These are phyloP conservation scores for Oncorhynchus gorbuscha DNA, from an alignment of 2,113 vertebrate genomes.

Conservation along the genomic window DNA sequence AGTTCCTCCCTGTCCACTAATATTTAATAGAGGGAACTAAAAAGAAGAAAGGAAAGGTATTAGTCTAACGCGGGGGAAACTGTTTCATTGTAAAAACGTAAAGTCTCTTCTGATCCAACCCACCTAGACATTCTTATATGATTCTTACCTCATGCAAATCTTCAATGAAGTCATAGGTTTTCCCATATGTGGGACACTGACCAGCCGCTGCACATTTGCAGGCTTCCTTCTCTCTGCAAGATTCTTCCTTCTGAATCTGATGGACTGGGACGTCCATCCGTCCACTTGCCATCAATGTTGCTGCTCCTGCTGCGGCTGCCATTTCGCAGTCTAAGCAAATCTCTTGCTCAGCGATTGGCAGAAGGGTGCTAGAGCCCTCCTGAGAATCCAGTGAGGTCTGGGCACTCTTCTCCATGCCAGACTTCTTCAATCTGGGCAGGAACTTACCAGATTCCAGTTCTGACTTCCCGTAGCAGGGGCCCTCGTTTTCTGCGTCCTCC, in stretches of 20 bases:
- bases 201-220: slow-evolving; percentile 79
- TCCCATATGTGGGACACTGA: slow-evolving; percentile 80
- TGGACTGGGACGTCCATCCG: slow-evolving; percentile 66
- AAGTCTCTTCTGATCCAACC: neutral
- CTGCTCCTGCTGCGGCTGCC: slow-evolving; percentile 32
- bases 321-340: slow-evolving; percentile 85
- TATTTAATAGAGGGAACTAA: slow-evolving; percentile 82
- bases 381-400: slow-evolving; percentile 98
- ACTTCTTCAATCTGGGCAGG: slow-evolving; percentile 93
- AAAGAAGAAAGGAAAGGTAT: slow-evolving; percentile 36
- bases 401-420: slow-evolving; percentile 99
- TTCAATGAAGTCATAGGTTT: slow-evolving; percentile 78
- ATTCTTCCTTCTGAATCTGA: slow-evolving; percentile 81
- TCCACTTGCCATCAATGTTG: slow-evolving; percentile 66
- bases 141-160: slow-evolving; percentile 83
- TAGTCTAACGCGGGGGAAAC: neutral
- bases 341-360: slow-evolving; percentile 78
- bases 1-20: slow-evolving; percentile 80
- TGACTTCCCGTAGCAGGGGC: slow-evolving; percentile 93
- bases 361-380: slow-evolving; percentile 83
- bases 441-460: slow-evolving; percentile 99
- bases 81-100: neutral
- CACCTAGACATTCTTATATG: neutral
- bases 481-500: slow-evolving; percentile 97
- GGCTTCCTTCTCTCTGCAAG: slow-evolving; percentile 77